Conservation (phyloP, 2,797 vertebrate species). For the Anguilla megastoma region DNA sequence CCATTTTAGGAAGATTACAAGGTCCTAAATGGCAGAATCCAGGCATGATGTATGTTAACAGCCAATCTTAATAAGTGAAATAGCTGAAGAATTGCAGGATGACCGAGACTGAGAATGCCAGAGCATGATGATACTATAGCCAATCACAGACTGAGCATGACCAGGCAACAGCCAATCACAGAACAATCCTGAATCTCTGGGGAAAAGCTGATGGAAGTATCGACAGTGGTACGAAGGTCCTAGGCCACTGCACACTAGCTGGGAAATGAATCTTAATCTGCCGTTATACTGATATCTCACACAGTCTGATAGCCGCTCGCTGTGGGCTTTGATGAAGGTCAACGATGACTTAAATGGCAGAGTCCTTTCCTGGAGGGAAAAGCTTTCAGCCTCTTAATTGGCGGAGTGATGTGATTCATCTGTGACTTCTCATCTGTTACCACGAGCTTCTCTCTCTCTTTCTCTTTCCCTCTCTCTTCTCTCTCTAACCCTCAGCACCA, state of each 20-base stretch:
- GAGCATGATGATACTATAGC: neutral
- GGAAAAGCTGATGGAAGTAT: neutral
- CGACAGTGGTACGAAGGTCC: neutral
- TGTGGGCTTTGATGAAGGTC: constrained; percentile 24
- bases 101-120: neutral
- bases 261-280: neutral
- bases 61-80: neutral
- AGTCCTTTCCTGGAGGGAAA: constrained; percentile 45
- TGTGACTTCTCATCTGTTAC: constrained; percentile 62
- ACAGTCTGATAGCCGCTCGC: constrained; percentile 1
- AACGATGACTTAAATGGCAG: neutral
- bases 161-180: too few species aligned
- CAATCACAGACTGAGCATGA: neutral
- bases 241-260: neutral
- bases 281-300: neutral
- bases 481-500: neutral
- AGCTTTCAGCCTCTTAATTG: constrained; percentile 64
- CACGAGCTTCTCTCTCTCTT: constrained; percentile 40
- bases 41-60: neutral
- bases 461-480: neutral
- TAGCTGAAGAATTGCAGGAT: neutral
- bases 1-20: neutral
- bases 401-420: constrained; percentile 71
- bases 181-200: too few species aligned
- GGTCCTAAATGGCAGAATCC: neutral